Base-by-base conservation (phyloP, 2,888 invertebrate genomes). In the Apotomis turbidana region DNA sequence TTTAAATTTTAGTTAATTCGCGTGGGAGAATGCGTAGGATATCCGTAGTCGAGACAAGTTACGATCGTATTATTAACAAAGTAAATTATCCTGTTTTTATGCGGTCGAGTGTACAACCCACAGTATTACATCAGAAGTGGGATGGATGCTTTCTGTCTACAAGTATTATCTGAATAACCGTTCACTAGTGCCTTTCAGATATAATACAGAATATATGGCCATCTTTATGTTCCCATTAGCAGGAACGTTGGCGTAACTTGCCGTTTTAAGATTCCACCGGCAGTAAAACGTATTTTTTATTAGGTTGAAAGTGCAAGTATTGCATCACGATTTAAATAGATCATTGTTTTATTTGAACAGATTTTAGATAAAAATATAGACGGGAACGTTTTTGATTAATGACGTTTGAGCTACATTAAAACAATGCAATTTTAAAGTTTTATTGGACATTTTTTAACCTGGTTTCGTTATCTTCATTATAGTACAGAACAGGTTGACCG, bases 231-330 rank as follows among this genome's bases (percentile, higher is more conserved):
- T 8, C 27, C 46, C 10, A 62, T 70, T 62, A 57, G 15, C 62
- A 38, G 69, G 51, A 67, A 67, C 59, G 67, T 59, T 58, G 46
- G 8, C 62, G 15, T 64, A 58, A 67, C 54, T 4, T 49, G 51
- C 49, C 51, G 13, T 49, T 27, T 51, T 46, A 70, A 54, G 62
- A 69, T 15, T 15, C 44, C 5, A 58, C 62, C 46, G 4, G 51
- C 57, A 15, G 54, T 70, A 63, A 49, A 51, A 58, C 57, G 27
- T 51, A 41, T 12, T 46, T 62, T 70, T 63, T 51, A 51, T 58
- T 41, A 36, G 27, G 8, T 51, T 27, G 49, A 49, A 51, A 61
- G 60, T 13, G n/a, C 49, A 49, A 10, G 10, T 9, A 3, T 49
- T 49, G 10, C 49, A 4, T 44, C 6, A 5, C 8, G 27, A 27